A percentile compares a stretch with the other conserved stretches of the same genome.
Conservation (phyloP, 37 sponge, comb jelly and placozoan genomes). For the Theonella swinhoei region DNA sequence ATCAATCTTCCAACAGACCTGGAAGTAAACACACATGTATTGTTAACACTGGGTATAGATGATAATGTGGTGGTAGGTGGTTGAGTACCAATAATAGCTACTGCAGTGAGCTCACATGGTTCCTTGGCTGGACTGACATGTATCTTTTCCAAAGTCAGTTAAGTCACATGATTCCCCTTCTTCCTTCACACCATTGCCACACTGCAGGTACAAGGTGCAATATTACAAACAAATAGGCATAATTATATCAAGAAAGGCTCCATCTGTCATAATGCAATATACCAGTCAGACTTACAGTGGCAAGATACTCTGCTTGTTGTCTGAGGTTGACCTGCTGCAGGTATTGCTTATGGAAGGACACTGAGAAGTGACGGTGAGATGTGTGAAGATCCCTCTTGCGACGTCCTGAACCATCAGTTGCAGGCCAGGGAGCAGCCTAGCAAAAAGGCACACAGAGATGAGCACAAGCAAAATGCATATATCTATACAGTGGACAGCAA, state of each 20-base stretch:
- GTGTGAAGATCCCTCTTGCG: neutral
- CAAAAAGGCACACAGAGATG: neutral
- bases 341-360: neutral
- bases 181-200: constrained; percentile 6
- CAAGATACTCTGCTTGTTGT: neutral
- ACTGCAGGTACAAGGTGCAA: neutral
- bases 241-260: neutral
- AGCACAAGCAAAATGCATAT: neutral
- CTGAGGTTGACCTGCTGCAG: neutral
- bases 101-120: neutral
- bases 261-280: no score
- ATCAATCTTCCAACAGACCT: neutral
- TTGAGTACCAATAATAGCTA: neutral
- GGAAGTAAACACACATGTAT: no score
- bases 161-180: neutral
- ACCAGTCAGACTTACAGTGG: neutral
- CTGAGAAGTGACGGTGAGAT: neutral
- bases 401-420: neutral
- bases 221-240: neutral
- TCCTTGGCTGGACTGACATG: neutral
- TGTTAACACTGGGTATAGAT: no score
- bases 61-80: neutral
- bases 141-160: neutral
- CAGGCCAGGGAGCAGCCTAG: neutral
- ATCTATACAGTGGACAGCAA: neutral